Evolutionary conservation across 1,140 invertebrate genomes (phyloP), one percentile per base, ranked within the genome.

Genomic region (Drosophila athabasca): DNA sequence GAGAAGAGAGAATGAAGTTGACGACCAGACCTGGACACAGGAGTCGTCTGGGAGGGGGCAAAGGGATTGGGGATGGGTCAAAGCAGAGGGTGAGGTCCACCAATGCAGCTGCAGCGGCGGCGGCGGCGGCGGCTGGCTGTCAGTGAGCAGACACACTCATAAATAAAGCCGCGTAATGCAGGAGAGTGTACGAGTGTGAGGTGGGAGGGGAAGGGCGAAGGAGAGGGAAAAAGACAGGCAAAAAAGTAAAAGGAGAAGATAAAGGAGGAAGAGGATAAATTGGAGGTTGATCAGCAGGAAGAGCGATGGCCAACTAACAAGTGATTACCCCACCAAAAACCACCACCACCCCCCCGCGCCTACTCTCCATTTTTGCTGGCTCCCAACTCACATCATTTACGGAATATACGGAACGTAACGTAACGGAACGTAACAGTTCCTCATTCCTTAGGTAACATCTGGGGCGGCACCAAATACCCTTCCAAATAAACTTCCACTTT

Each of bases 121-220:
- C 35, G 11, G 11, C 45, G 5, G 24, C 24, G 24, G 24, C 24
- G 24, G 24, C 24, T 26, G 53, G 62, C 70, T 81, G 79, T 82
- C 78, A 77, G 74, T 50, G 76, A 59, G 53, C 75, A 87, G 79
- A 77, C 83, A 79, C 83, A 88, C 83, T 88, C 83, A 88, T 88
- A 88, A 88, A 88, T 88, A 88, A 70, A 77, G 77, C 62, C 79
- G 77, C 66, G 57, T 78, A 80, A 75, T 62, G 61, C 67, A 17
- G 39, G 26, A 45, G 65, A 70, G 35, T 76, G 35, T 79, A 11
- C 9, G 9, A 35, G 31, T 35, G 31, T 67, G 9, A 0, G n/a
- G n/a, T n/a, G n/a, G n/a, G n/a, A n/a, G n/a, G n/a, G n/a, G 31
- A 11, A 19, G 17, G 17, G 17, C 1, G 17, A 19, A 19, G 17